These are phyloP conservation scores for Drosophila nigrodunni DNA, from an alignment of 1,140 invertebrate genomes.

Conservation along the genomic window DNA sequence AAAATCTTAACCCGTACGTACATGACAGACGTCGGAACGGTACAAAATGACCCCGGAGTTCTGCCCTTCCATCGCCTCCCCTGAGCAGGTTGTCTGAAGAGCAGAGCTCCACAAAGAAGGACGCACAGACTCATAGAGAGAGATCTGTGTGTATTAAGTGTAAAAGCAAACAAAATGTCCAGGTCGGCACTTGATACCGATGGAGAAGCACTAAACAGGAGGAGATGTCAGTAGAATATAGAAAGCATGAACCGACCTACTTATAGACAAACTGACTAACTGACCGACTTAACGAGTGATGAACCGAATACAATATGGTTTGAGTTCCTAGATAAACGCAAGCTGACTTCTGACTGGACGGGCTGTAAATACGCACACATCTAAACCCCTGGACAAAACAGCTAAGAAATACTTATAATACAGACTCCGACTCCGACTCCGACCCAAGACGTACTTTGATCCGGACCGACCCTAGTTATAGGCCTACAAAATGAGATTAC, in stretches of 20 bases:
- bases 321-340: slow-evolving; percentile 77
- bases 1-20: slow-evolving; percentile 22
- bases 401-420: neutral
- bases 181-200: neutral
- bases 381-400: slow-evolving; percentile 23
- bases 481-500: slow-evolving; percentile 61
- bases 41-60: slow-evolving; percentile 30
- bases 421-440: neutral
- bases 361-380: slow-evolving; percentile 79
- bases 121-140: slow-evolving; percentile 4
- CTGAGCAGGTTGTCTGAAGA: neutral
- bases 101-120: slow-evolving; percentile 5
- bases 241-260: neutral
- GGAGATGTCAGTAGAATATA: neutral
- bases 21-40: slow-evolving; percentile 26
- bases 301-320: slow-evolving; percentile 72
- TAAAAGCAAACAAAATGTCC: slow-evolving; percentile 27
- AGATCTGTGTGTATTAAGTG: slow-evolving; percentile 26
- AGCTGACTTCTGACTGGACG: slow-evolving; percentile 58
- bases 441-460: slow-evolving; percentile 5
- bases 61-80: neutral
- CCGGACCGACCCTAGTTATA: slow-evolving; percentile 47
- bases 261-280: neutral
- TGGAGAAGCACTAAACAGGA: neutral
- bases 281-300: neutral